Evolutionary conservation across 1,140 invertebrate species (phyloP), one percentile per base, ranked within the genome.

Genomic region (Notospermus geniculatus): DNA sequence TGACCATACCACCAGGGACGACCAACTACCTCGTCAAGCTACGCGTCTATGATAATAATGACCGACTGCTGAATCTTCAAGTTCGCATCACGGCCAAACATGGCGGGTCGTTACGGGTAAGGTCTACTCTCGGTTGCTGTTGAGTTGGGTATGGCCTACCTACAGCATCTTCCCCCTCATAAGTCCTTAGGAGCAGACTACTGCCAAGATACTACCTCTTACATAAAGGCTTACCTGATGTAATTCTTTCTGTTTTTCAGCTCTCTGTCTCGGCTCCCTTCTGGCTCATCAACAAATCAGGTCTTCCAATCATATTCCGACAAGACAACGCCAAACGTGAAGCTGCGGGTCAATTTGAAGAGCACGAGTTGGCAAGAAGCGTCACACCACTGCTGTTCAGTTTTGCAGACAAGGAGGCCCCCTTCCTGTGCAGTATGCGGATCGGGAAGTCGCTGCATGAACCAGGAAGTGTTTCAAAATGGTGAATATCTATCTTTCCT

Each of bases 221-320:
- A n/a, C n/a, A 36, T 7, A 7, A 36, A 36, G 4, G 15, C 15
- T 36, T 36, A 36, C 32, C 32, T 7, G 15, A 36, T n/a, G n/a
- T 32, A 46, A 28, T 54, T 41, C 43, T 68, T n/a, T 41, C 25
- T 50, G 30, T 30, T 32, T 78, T 86, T 53, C 83, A 92, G 85
- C 85, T 96, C 57, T 87, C 86, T 50, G 84, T 97, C 17, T 90
- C 87, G 62, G 90, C 92, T 23, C 89, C 90, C 0, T 97, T 91
- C 82, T 98, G 96, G 95, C 87, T 99, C 66, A 87, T 98, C 28
- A 98, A 99, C 79, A 91, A 91, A 79, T 93, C 92, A 17, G 95
- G 95, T 0, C 83, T 98, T 41, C 94, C 95, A 0, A 78, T 98
- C n/a, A 88, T 98, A 23, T 95, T 96, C 76, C 87, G 88, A 71